Evolutionary conservation across 2,888 invertebrate species (phyloP).

Genomic region (Andrena bicolor): DNA sequence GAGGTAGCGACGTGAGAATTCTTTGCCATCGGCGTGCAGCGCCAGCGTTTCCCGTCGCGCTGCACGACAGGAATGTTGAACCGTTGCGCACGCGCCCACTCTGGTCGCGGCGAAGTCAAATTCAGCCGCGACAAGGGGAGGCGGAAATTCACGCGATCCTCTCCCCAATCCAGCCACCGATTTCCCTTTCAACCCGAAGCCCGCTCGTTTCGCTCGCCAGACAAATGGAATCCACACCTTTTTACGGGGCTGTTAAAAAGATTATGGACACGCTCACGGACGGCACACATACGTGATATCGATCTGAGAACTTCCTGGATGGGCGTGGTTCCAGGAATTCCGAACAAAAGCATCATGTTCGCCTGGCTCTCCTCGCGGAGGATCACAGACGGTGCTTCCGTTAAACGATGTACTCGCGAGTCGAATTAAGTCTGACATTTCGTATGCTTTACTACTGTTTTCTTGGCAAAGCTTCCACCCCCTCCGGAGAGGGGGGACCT

Average conservation of each 20-base stretch:
- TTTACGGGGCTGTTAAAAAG: conserved; percentile 25
- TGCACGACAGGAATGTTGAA: not conserved
- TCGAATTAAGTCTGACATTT: not conserved
- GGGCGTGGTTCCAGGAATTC: conserved; percentile 68
- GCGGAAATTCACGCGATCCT: no score
- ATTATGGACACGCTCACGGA: conserved; percentile 33
- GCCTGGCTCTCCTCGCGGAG: not conserved
- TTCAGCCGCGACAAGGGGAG: not conserved
- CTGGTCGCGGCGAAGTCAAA: not conserved
- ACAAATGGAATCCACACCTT: conserved; percentile 2
- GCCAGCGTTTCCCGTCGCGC: not conserved
- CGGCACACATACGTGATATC: conserved; percentile 65
- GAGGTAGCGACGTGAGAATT: not conserved
- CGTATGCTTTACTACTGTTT: not conserved
- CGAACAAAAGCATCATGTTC: conserved; percentile 54
- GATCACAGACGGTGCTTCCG: not conserved
- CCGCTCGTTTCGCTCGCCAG: not conserved
- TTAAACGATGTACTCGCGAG: not conserved
- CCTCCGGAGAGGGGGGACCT: not conserved
- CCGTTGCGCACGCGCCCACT: no score
- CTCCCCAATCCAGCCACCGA: not conserved
- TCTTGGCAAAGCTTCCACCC: not conserved
- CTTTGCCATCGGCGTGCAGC: no score
- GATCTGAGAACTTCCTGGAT: conserved; percentile 68
- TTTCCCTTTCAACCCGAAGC: not conserved